Base-by-base conservation (phyloP, 2,888 invertebrate genomes). In the Caenorhabditis macrosperma region DNA sequence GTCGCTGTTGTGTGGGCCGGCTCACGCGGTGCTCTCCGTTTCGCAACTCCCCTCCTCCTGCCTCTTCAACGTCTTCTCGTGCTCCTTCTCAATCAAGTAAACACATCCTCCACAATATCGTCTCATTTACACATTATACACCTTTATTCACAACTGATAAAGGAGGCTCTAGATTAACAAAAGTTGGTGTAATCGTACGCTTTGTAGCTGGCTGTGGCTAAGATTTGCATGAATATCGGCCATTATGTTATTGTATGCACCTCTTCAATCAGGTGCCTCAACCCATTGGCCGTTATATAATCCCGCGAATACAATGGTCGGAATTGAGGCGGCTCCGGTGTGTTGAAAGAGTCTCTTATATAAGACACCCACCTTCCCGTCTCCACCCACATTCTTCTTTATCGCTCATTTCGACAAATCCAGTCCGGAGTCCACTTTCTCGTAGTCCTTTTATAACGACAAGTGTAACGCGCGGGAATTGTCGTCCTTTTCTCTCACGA, bases 161-260 rank as follows among this genome's bases (percentile, higher is more conserved):
- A 63, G 55, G 57, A 24, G 48, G 35, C 48, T 74, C 30, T n/a
- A 74, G 64, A 64, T 74, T 74, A 74, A 74, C 74, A 74, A 64
- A 50, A 74, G 74, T 50, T 64, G 74, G 48, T 64, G 50, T 74
- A 64, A 41, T 59, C 64, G 63, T 72, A 72, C 63, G 55, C 74
- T 74, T 64, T 74, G 61, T 63, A 30, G 22, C 44, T 48, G 20
- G 15, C 17, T 26, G 17, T 30, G 41, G 35, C 38, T n/a, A 41
- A 52, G 50, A 20, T 74, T 66, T 57, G 26, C 57, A 64, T 74
- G 74, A 74, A 74, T 74, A 74, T 48, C 57, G 59, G 50, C 64
- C 59, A 74, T 74, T 74, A 74, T 74, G 55, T 72, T 64, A 72
- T 72, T 72, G 64, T 74, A 74, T 74, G 64, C 50, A 41, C 50